A percentile compares a stretch with the other conserved stretches of the same genome.
These are phyloP conservation scores for Echeneis naucrates DNA, from an alignment of 2,797 vertebrate genomes.

Conservation along the genomic window DNA sequence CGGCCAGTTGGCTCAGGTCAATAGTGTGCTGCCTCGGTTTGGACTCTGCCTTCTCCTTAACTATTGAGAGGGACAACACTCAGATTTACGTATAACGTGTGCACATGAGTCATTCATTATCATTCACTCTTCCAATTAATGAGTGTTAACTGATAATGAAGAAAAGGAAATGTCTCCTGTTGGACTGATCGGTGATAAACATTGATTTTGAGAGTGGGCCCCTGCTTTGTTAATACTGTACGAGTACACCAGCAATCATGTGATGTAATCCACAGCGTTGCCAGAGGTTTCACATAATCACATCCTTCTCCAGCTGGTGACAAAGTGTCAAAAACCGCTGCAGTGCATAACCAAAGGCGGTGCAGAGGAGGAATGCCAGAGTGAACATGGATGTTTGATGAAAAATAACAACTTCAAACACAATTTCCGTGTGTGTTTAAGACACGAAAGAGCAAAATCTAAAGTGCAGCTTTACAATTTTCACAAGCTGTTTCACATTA, in stretches of 20 bases:
- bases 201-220: too few relatives aligned
- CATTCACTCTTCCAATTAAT: too few relatives aligned
- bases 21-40: constrained; percentile 95
- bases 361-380: not conserved
- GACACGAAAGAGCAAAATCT: not conserved
- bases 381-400: not conserved
- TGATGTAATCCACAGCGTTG: not conserved
- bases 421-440: not conserved
- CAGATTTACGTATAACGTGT: not conserved
- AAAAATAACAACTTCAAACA: not conserved
- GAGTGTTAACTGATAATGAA: too few relatives aligned
- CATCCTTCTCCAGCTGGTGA: not conserved
- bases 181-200: too few relatives aligned
- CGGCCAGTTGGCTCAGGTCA: constrained; percentile 98
- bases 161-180: too few relatives aligned
- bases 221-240: too few relatives aligned
- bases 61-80: constrained; percentile 64
- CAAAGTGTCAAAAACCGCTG: not conserved
- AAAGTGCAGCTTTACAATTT: not conserved
- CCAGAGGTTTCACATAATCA: not conserved
- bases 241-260: not conserved
- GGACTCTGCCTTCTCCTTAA: constrained; percentile 92
- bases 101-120: too few relatives aligned
- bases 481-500: constrained; percentile 3
- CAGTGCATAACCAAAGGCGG: not conserved